Percentiles rank a stretch among this genome's conserved stretches.
These are phyloP conservation scores for Eilema caniola DNA, from an alignment of 2,888 invertebrate genomes.

Conservation along the genomic window DNA sequence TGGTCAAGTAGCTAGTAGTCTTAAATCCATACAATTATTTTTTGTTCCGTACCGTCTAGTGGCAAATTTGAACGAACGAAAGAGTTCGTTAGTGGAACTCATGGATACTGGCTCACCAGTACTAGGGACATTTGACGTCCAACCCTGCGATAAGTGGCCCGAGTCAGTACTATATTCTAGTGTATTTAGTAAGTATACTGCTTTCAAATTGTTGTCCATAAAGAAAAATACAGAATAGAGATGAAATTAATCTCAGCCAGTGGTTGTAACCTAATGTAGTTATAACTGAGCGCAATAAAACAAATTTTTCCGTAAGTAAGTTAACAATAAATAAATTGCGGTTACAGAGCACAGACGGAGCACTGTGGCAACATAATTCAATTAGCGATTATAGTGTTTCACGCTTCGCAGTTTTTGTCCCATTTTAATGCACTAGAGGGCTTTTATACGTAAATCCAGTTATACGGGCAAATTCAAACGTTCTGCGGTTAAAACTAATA, in stretches of 20 bases:
- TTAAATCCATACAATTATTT: too few relatives aligned
- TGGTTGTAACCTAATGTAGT: constrained; percentile 31
- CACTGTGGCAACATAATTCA: constrained; percentile 63
- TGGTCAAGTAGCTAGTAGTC: too few relatives aligned
- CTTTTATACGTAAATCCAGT: constrained; percentile 57
- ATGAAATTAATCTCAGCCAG: constrained; percentile 17
- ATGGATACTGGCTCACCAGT: too few relatives aligned
- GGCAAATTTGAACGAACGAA: too few relatives aligned
- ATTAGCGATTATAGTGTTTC: constrained; percentile 69
- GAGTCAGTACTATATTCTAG: too few relatives aligned
- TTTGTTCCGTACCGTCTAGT: too few relatives aligned
- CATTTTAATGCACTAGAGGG: constrained; percentile 57
- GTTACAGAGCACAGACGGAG: constrained; percentile 49
- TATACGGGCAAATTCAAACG: constrained; percentile 46
- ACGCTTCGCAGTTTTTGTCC: constrained; percentile 53
- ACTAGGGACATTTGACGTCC: too few relatives aligned
- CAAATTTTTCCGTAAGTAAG: constrained; percentile 43
- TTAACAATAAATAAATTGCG: constrained; percentile 55
- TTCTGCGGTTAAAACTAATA: constrained; percentile 32
- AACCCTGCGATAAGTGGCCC: too few relatives aligned
- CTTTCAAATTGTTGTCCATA: background rate
- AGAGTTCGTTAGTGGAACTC: too few relatives aligned
- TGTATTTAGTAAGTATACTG: too few relatives aligned
- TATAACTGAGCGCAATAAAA: constrained; percentile 46
- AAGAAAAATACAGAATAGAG: background rate